A percentile compares a stretch with the other conserved stretches of the same genome.
Conservation (phyloP, 2,888 invertebrate genomes). For the Trisateles emortualis region DNA sequence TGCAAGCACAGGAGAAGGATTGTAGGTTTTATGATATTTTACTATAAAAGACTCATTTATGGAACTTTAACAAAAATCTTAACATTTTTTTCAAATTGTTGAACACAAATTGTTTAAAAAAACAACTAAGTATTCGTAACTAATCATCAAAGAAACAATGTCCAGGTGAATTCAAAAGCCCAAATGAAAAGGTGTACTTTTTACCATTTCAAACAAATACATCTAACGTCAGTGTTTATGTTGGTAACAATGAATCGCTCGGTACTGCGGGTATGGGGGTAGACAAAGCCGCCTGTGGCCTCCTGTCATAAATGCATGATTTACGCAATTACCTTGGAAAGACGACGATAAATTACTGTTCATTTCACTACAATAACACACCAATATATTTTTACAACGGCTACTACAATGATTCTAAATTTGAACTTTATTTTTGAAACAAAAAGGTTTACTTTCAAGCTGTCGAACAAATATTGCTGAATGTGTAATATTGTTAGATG, state of each 20-base stretch:
- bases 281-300: conserved; percentile 75
- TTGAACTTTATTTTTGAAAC: conserved; percentile 46
- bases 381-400: conserved; percentile 46
- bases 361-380: conserved; percentile 70
- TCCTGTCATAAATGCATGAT: conserved; percentile 85
- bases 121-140: not conserved
- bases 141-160: conserved; percentile 30
- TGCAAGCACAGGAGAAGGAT: no score
- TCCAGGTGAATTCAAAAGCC: conserved; percentile 37
- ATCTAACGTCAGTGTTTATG: conserved; percentile 69
- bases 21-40: no score
- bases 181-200: conserved; percentile 40
- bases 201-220: conserved; percentile 52
- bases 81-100: no score
- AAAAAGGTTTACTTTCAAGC: conserved; percentile 23
- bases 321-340: conserved; percentile 83
- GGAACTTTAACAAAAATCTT: no score
- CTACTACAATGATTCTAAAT: conserved; percentile 28
- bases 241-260: conserved; percentile 64
- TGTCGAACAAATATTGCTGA: conserved; percentile 13
- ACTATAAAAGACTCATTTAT: no score
- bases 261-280: conserved; percentile 57
- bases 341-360: conserved; percentile 83
- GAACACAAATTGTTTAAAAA: not conserved
- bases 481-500: conserved; percentile 49